phyloP scores from a whole-genome alignment of 2,888 invertebrate species.

The Lamproptera curius region DNA sequence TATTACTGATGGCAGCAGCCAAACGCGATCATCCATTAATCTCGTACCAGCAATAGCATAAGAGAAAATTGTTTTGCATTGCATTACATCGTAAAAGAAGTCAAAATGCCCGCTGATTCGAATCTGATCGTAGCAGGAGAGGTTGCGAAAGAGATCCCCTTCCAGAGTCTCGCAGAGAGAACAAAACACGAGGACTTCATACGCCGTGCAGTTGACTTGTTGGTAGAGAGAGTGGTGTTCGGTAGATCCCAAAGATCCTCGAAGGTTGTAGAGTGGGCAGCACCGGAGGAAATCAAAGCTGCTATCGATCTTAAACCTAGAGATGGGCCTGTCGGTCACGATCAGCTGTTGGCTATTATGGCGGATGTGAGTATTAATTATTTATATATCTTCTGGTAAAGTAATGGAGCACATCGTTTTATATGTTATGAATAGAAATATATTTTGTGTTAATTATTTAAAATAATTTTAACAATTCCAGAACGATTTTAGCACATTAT shows the following conservation, averaged over 20 bases:
- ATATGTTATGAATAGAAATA: too few relatives aligned
- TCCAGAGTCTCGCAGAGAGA: constrained; percentile 80
- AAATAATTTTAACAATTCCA: too few relatives aligned
- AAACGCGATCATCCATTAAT: constrained; percentile 43
- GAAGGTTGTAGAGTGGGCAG: constrained; percentile 89
- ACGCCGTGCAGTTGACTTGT: constrained; percentile 82
- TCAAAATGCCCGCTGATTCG: constrained; percentile 66
- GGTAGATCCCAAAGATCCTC: constrained; percentile 83
- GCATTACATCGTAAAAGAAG: constrained; percentile 35
- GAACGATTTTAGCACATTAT: too few relatives aligned
- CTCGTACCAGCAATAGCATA: constrained; percentile 11
- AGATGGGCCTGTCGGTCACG: constrained; percentile 79
- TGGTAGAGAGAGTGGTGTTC: constrained; percentile 87
- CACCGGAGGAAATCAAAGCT: constrained; percentile 83
- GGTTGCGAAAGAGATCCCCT: constrained; percentile 48
- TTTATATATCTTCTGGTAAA: not conserved
- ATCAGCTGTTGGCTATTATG: constrained; percentile 81
- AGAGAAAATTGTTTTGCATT: constrained; percentile 1
- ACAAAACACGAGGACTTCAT: constrained; percentile 85
- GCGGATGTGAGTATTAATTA: constrained; percentile 79
- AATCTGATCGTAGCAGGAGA: constrained; percentile 57
- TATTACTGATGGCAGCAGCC: constrained; percentile 51
- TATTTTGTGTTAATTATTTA: too few relatives aligned
- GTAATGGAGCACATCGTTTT: too few relatives aligned
- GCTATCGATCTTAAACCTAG: constrained; percentile 82